Percentiles rank a stretch among this genome's conserved stretches.
Evolutionary conservation across 2,797 vertebrate species (phyloP).

Genomic region (Nannoperca australis): DNA sequence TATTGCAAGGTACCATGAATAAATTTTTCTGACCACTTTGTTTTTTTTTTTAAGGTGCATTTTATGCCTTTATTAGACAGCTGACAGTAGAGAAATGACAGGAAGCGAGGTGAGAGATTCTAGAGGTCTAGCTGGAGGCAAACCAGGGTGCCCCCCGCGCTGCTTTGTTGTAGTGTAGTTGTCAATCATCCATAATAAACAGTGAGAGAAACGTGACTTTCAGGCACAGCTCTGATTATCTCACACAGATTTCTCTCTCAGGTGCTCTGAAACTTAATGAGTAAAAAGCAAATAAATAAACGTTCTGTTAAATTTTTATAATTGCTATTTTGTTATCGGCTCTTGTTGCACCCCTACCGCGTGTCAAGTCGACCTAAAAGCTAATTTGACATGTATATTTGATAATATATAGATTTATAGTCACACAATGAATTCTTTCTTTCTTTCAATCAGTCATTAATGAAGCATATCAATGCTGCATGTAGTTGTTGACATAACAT

Average conservation of each 20-base stretch:
- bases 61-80: neutral
- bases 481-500: neutral
- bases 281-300: conserved; percentile 13
- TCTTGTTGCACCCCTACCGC: neutral
- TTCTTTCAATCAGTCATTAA: neutral
- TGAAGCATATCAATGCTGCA: neutral
- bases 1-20: neutral
- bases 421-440: neutral
- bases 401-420: neutral
- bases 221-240: neutral
- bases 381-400: neutral
- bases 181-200: neutral
- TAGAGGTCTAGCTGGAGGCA: neutral
- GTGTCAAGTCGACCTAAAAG: neutral
- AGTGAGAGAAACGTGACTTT: neutral
- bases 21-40: neutral
- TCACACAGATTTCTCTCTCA: neutral
- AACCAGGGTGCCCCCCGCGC: neutral
- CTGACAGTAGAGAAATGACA: neutral
- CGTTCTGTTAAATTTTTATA: neutral
- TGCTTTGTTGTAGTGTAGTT: neutral
- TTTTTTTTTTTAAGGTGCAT: neutral
- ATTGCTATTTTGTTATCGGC: neutral
- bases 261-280: conserved; percentile 2
- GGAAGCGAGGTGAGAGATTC: neutral